Base-by-base conservation (phyloP, 2,113 vertebrate genomes). In the Fukomys damarensis region DNA sequence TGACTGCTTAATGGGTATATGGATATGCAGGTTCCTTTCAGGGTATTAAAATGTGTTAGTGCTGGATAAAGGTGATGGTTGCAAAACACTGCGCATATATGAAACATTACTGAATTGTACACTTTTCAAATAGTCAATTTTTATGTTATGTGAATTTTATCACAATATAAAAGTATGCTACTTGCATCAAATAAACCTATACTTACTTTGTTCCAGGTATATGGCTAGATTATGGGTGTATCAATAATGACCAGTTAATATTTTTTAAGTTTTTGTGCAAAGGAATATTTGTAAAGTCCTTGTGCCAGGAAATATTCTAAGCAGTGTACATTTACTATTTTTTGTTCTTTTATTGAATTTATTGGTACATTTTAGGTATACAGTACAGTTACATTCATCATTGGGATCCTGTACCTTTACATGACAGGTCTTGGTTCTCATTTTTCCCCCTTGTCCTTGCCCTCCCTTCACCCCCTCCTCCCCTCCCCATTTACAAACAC, bases 81-180 rank as follows among this genome's bases (percentile, higher is more conserved):
- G 30, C 4, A 46, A 28, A 94, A 38, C 41, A 93, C 0, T 65
- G 61, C 83, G 11, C 92, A 70, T 66, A 38, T 26, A 92, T 41
- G 70, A 84, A 90, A 86, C 58, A 54, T 7, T 43, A 96, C 22
- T 17, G 19, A 79, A 38, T 5, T 72, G 9, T 41, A 59, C 1
- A 38, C 41, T 76, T 80, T 79, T 63, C 14, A 63, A 93, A 91
- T 54, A 59, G 4, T 52, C 94, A 76, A 77, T 70, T 82, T 76
- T 91, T 93, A 56, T 89, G 4, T 43, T 80, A 38, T 68, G 19
- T 76, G 7, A 83, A 58, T 87, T 94, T 83, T 77, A 95, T 20
- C 30, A 93, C 56, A 63, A 32, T 56, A 52, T 54, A 72, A 72
- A 89, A 65, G 2, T n/a, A 16, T 6, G n/a, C 38, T 9, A 54